A percentile compares a stretch with the other conserved stretches of the same genome.
These are phyloP conservation scores for Morinoia aosen DNA, from an alignment of 2,888 invertebrate species.

Conservation along the genomic window DNA sequence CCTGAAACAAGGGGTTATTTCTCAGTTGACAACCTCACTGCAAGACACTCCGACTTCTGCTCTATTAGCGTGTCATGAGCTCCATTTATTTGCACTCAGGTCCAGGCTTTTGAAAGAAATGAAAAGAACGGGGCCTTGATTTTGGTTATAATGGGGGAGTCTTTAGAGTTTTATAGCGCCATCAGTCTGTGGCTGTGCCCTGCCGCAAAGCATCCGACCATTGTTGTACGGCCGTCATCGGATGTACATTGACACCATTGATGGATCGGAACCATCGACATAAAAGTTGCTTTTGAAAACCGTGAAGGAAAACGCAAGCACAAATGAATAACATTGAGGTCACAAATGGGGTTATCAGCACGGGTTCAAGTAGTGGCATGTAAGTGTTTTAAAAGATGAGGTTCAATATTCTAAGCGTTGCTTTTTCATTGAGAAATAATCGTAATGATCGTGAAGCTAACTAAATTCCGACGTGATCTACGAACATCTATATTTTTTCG, in stretches of 20 bases:
- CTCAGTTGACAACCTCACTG: background rate
- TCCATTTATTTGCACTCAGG: background rate
- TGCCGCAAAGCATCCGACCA: background rate
- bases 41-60: background rate
- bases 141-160: background rate
- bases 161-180: background rate
- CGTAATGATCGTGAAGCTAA: too few relatives aligned
- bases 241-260: background rate
- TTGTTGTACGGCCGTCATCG: background rate
- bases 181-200: background rate
- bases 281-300: background rate
- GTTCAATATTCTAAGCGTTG: too few relatives aligned
- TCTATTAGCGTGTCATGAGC: constrained; percentile 17
- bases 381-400: too few relatives aligned
- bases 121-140: background rate
- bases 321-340: too few relatives aligned
- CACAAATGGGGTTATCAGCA: too few relatives aligned
- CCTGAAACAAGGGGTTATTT: background rate
- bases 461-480: too few relatives aligned
- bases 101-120: background rate
- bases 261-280: background rate
- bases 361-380: too few relatives aligned
- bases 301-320: too few relatives aligned
- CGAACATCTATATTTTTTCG: too few relatives aligned
- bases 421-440: too few relatives aligned